These are phyloP conservation scores for Panurus biarmicus DNA, from an alignment of 2,113 vertebrate species.

Conservation along the genomic window DNA sequence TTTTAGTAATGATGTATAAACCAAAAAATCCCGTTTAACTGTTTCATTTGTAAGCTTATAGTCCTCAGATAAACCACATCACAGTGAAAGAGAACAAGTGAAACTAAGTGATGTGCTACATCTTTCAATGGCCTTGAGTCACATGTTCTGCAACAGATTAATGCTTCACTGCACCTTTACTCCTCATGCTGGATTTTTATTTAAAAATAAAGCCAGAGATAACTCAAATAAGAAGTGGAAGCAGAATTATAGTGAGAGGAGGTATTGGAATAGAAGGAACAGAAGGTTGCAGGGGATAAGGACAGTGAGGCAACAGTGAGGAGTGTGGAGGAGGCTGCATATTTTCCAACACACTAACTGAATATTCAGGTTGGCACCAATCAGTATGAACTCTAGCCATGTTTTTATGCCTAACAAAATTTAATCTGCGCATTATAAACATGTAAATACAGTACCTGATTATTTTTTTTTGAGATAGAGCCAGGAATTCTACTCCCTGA, in stretches of 20 bases:
- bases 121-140: not conserved
- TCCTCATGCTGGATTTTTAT: not conserved
- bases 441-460: not conserved
- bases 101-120: not conserved
- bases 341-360: not conserved
- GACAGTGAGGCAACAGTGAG: rapidly evolving
- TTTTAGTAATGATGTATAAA: not conserved
- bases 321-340: not conserved
- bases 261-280: not conserved
- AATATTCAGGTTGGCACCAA: not conserved
- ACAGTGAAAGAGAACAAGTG: not conserved
- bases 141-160: not conserved
- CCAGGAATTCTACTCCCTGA: not conserved
- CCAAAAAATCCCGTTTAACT: not conserved
- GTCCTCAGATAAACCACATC: not conserved
- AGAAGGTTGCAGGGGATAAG: not conserved
- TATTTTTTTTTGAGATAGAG: not conserved
- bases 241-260: not conserved
- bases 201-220: not conserved
- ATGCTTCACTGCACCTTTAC: not conserved
- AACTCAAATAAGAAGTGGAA: not conserved
- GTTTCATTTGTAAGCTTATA: not conserved
- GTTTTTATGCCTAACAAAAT: not conserved
- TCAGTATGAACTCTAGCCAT: not conserved
- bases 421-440: not conserved